Evolutionary conservation across 2,113 vertebrate genomes (phyloP).

Genomic region (Brachyhypopomus occidentalis): DNA sequence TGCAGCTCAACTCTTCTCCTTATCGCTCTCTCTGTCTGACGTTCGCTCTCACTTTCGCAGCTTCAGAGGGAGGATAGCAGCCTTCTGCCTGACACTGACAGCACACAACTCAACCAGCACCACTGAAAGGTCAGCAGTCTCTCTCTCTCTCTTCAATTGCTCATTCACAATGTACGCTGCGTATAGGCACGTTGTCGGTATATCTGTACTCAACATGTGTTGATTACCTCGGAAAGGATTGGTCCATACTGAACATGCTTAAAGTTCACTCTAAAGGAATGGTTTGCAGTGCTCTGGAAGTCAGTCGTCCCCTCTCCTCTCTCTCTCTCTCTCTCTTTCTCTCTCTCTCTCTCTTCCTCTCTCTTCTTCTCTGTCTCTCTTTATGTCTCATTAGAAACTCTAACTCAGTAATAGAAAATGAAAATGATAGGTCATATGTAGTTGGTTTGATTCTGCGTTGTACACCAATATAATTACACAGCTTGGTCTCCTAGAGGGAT

Average conservation of each 20-base stretch:
- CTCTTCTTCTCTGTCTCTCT: conserved; percentile 18
- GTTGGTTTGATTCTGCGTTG: conserved; percentile 9
- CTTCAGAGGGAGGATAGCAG: conserved; percentile 65
- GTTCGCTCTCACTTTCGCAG: conserved; percentile 73
- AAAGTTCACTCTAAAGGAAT: conserved; percentile 6
- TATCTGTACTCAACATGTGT: background rate
- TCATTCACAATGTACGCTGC: conserved; percentile 30
- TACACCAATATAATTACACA: background rate
- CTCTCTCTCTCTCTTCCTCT: conserved; percentile 25
- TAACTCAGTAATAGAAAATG: conserved; percentile 35
- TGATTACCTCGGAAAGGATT: conserved; percentile 1
- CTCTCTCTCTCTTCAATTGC: conserved; percentile 21
- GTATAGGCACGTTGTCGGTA: background rate
- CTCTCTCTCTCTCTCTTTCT: conserved; percentile 13
- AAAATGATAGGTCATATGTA: conserved; percentile 37
- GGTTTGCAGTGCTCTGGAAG: background rate
- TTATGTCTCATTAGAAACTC: conserved; percentile 44
- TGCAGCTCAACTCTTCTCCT: conserved; percentile 48
- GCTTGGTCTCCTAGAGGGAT: background rate
- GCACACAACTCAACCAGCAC: conserved; percentile 62
- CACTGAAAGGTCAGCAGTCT: conserved; percentile 75
- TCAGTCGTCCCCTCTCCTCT: background rate
- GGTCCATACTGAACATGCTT: background rate
- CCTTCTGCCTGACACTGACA: conserved; percentile 70
- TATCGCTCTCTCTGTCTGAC: conserved; percentile 54